Conservation (phyloP, 2,888 invertebrate genomes). For the Ophioninae sp. region DNA sequence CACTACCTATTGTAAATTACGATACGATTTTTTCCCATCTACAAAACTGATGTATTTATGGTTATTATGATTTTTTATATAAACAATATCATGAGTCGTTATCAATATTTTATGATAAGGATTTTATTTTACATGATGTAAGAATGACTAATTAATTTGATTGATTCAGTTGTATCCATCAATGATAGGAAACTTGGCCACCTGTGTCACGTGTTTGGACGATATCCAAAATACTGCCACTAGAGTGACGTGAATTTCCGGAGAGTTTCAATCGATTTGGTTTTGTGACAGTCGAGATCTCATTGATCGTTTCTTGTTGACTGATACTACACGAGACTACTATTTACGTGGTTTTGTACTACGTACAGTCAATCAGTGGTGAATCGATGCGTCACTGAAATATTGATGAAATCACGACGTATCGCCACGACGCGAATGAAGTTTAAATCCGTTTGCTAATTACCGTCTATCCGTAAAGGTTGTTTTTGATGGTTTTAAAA, state of each 20-base stretch:
- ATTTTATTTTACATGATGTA: constrained; percentile 8
- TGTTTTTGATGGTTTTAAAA: not conserved
- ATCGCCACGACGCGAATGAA: not conserved
- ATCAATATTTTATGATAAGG: not conserved
- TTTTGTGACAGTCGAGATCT: constrained; percentile 24
- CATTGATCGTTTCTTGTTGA: constrained; percentile 36
- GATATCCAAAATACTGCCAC: constrained; percentile 9
- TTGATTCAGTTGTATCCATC: constrained; percentile 9
- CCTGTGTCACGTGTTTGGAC: constrained; percentile 2
- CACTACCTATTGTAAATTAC: constrained; percentile 14
- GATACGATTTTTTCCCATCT: not conserved
- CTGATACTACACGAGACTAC: constrained; percentile 9
- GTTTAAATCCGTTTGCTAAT: constrained; percentile 9
- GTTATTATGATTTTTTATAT: not conserved
- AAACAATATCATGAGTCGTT: not conserved
- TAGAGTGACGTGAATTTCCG: constrained; percentile 38
- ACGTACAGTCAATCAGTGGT: constrained; percentile 36
- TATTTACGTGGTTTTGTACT: constrained; percentile 17
- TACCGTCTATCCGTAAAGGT: not conserved
- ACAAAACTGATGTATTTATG: not conserved
- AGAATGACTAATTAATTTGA: constrained; percentile 12
- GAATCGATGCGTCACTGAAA: constrained; percentile 30
- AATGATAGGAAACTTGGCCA: constrained; percentile 23
- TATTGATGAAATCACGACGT: constrained; percentile 17
- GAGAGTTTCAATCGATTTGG: constrained; percentile 37